Conservation (phyloP, 2,888 invertebrate species). For the Xanthorhoe designata region DNA sequence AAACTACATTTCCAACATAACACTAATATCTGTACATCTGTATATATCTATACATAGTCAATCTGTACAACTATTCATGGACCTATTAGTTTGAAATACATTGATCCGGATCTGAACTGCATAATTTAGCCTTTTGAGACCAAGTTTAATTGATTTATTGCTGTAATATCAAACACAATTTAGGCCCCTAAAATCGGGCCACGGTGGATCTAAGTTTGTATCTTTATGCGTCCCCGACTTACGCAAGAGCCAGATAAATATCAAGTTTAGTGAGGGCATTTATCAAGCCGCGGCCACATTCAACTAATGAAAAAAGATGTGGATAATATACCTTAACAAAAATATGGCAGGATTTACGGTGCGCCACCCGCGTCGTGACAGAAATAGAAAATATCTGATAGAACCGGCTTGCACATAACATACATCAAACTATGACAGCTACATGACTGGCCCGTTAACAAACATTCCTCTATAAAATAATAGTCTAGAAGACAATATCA, state of each 20-base stretch:
- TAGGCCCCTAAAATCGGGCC: slow-evolving; percentile 17
- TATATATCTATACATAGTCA: no score
- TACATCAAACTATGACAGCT: slow-evolving; percentile 68
- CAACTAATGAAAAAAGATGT: slow-evolving; percentile 67
- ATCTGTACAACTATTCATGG: neutral
- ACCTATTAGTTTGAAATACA: neutral
- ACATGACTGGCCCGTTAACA: slow-evolving; percentile 61
- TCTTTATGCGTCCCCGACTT: slow-evolving; percentile 35
- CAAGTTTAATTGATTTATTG: slow-evolving; percentile 21
- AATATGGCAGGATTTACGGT: slow-evolving; percentile 66
- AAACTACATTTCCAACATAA: no score
- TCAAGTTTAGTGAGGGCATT: slow-evolving; percentile 56
- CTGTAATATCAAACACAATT: slow-evolving; percentile 25
- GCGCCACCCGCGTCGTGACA: slow-evolving; percentile 73
- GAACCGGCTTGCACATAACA: slow-evolving; percentile 61
- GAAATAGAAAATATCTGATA: slow-evolving; percentile 75
- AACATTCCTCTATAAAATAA: slow-evolving; percentile 50
- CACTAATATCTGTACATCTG: no score
- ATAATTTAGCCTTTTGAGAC: slow-evolving; percentile 3
- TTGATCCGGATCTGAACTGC: neutral
- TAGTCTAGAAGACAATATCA: slow-evolving; percentile 3
- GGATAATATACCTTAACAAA: slow-evolving; percentile 65
- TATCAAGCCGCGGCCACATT: slow-evolving; percentile 59
- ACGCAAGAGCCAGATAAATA: slow-evolving; percentile 46
- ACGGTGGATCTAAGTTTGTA: slow-evolving; percentile 36